Base-by-base conservation (phyloP, 2,888 invertebrate genomes). In the Myathropa florea region DNA sequence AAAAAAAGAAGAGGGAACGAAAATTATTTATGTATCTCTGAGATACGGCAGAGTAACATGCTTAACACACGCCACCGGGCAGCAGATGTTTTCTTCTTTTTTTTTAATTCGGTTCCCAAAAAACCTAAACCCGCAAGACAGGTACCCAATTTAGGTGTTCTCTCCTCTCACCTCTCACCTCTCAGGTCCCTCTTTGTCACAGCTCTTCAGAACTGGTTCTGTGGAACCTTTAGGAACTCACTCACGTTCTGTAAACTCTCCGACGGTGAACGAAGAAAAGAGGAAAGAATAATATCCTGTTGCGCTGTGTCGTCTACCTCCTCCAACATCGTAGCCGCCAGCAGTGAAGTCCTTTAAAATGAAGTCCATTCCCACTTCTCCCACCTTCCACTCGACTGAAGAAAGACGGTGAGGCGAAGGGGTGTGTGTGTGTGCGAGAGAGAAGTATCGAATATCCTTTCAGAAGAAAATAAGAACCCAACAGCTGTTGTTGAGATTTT, bases 401-500 rank as follows among this genome's bases (percentile, higher is more conserved):
- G 46, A 21, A 18, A 26, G 24, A 26, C 33, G 26, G 33, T 2
- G 61, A 60, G 23, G 61, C 24, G 28, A 24, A 63, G 30, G 21
- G 2, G 33, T 21, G 23, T 18, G 23, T 33, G 28, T n/a, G 70
- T 81, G 65, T 71, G 18, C 18, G 46, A 46, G 46, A 18, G 46
- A 46, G 18, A 7, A n/a, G 60, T 81, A 75, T 77, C 72, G 46
- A 71, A 77, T 67, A 70, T 83, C 83, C 70, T 78, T 68, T n/a
- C n/a, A 60, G 28, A 53, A 55, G 7, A 53, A 55, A 10, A 60
- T 21, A 53, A 55, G 7, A 60, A 55, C 9, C 57, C 1, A 72
- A 67, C 83, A 86, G 71, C 86, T 83, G 83, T 73, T 83, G 73
- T 59, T 72, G 78, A 71, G 71, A 79, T 81, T 76, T 73, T 21